phyloP scores from a whole-genome alignment of 2,888 invertebrate species.

The Rhimphoctona megacephalus region DNA sequence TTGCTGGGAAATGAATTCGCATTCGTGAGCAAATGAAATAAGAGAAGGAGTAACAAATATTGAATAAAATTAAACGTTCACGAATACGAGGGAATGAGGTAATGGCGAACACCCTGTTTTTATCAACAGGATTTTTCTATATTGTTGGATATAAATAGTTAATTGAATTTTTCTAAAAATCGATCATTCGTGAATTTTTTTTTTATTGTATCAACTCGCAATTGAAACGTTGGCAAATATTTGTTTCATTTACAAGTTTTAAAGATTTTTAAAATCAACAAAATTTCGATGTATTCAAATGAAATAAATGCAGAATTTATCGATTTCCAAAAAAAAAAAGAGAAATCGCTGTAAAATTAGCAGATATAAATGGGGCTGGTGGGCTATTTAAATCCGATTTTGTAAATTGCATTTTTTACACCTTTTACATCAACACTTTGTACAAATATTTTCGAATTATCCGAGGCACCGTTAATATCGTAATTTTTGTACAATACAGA shows the following conservation, averaged over 20 bases:
- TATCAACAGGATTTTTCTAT: neutral
- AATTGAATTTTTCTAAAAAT: neutral
- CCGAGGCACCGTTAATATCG: neutral
- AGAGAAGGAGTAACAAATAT: conserved; percentile 31
- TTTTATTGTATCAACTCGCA: neutral
- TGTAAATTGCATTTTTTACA: neutral
- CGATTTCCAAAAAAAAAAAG: neutral
- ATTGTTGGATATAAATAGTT: neutral
- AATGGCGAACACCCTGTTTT: neutral
- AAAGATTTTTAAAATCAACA: neutral
- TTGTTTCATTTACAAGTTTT: neutral
- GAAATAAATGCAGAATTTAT: neutral
- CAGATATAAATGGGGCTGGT: neutral
- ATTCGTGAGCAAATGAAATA: neutral
- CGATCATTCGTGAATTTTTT: neutral
- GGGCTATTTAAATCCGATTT: neutral
- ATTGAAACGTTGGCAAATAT: neutral
- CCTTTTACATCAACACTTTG: neutral
- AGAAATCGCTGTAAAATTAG: too few relatives aligned
- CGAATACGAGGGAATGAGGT: neutral
- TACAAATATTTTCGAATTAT: neutral
- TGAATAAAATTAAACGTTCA: conserved; percentile 28
- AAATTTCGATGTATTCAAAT: neutral
- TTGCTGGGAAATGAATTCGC: conserved; percentile 39
- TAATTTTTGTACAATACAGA: neutral